Conservation (phyloP, 2,113 vertebrate genomes). For the Notechis scutatus region DNA sequence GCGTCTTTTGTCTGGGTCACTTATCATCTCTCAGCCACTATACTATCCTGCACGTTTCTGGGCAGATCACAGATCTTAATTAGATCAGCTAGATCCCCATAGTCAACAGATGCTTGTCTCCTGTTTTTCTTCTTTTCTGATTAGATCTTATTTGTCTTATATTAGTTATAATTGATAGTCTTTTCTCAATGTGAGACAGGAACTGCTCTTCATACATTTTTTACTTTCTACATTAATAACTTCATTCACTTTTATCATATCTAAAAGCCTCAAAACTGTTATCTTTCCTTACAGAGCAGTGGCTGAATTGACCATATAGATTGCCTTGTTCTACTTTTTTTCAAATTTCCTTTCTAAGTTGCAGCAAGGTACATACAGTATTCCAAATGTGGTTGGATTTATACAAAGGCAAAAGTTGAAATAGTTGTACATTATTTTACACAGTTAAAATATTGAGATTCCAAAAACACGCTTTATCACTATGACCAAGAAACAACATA, state of each 20-base stretch:
- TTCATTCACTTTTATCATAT: neutral
- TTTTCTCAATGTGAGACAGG: neutral
- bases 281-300: neutral
- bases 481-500: neutral
- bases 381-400: neutral
- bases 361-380: neutral
- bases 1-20: neutral
- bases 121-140: neutral
- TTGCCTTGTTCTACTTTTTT: neutral
- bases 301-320: neutral
- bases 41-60: neutral
- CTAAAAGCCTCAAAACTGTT: neutral
- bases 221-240: neutral
- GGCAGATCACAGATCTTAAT: neutral
- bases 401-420: neutral
- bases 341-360: neutral
- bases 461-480: neutral
- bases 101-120: neutral
- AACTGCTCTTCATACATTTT: neutral
- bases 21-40: neutral
- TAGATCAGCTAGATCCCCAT: neutral
- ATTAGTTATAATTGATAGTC: neutral
- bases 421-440: neutral
- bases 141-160: neutral
- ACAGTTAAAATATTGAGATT: neutral